Percentiles rank a stretch among this genome's conserved stretches.
Conservation (phyloP, 2,888 invertebrate genomes). For the Cantharis rustica region DNA sequence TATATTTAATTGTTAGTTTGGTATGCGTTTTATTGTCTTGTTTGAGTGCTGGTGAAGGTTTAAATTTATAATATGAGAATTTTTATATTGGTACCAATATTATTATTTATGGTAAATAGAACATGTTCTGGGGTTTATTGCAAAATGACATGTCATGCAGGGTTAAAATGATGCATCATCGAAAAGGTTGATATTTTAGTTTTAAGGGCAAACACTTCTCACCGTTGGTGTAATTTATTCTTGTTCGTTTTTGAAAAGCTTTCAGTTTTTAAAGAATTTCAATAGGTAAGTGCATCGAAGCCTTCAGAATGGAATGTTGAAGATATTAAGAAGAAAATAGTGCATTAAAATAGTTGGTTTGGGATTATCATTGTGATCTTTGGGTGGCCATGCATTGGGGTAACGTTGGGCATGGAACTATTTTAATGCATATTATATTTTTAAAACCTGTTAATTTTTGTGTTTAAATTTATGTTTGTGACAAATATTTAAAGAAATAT, state of each 20-base stretch:
- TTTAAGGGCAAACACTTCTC: not conserved
- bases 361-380: not conserved
- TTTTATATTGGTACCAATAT: not conserved
- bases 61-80: not conserved
- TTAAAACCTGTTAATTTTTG: not conserved
- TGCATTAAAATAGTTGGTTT: slow-evolving; percentile 7
- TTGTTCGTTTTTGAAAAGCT: not conserved
- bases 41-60: not conserved
- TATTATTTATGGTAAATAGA: not conserved
- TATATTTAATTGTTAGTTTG: not conserved
- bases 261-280: not conserved
- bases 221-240: not conserved
- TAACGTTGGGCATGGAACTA: slow-evolving; percentile 7
- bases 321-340: not conserved
- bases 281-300: not conserved
- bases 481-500: not conserved
- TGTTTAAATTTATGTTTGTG: not conserved
- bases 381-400: slow-evolving; percentile 17
- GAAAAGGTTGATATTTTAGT: not conserved
- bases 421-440: not conserved
- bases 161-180: not conserved
- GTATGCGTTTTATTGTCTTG: not conserved
- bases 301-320: not conserved
- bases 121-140: not conserved
- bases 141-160: not conserved